A percentile compares a stretch with the other conserved stretches of the same genome.
Evolutionary conservation across 2,888 invertebrate genomes (phyloP).

Genomic region (Incurvaria masculella): DNA sequence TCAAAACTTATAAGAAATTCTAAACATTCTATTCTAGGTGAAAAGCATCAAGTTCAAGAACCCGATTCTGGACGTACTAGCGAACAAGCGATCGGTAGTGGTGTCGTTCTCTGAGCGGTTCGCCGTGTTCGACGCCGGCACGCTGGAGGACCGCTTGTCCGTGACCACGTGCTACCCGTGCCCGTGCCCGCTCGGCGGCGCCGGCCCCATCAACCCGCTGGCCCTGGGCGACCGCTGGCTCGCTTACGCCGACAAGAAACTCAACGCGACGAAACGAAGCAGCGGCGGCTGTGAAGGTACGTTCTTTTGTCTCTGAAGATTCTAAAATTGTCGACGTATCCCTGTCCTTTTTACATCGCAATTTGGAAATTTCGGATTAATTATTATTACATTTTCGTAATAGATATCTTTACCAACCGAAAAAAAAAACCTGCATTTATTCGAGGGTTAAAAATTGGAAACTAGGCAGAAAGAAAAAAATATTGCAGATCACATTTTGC

Average conservation of each 20-base stretch:
- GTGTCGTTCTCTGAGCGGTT: conserved; percentile 88
- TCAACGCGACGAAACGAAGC: conserved; percentile 73
- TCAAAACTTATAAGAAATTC: too few species aligned
- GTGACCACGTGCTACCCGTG: conserved; percentile 89
- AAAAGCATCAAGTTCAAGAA: conserved; percentile 93
- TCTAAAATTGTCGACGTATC: neutral
- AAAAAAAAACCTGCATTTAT: neutral
- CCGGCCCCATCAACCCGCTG: conserved; percentile 66
- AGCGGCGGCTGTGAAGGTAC: conserved; percentile 78
- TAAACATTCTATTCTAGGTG: conserved; percentile 41
- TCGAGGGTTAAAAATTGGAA: too few species aligned
- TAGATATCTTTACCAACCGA: neutral
- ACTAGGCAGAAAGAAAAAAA: too few species aligned
- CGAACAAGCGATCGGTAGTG: conserved; percentile 85
- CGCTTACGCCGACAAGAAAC: conserved; percentile 83
- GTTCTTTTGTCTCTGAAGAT: too few species aligned
- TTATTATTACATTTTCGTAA: too few species aligned
- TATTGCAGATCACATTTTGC: too few species aligned
- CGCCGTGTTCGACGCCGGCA: conserved; percentile 87
- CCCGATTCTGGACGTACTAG: conserved; percentile 80
- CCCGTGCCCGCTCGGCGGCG: conserved; percentile 65
- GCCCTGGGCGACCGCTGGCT: conserved; percentile 84
- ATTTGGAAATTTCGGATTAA: too few species aligned
- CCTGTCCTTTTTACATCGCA: neutral
- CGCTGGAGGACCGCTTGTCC: conserved; percentile 80